Evolutionary conservation across 1,140 invertebrate species (phyloP), one percentile per base, ranked within the genome.

Genomic region (Cotesia glomerata): DNA sequence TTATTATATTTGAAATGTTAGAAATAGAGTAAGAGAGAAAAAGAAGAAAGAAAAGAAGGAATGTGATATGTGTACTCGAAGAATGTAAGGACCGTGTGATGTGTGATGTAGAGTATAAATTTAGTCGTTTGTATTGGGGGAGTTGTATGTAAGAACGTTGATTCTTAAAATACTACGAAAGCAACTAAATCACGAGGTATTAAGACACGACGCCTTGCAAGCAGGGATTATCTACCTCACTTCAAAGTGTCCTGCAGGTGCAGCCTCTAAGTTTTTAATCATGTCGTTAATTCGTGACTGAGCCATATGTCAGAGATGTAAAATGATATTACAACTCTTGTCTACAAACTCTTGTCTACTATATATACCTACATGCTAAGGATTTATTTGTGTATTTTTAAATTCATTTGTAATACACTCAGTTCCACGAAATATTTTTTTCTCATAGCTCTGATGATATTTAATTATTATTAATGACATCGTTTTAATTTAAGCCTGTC

Each of bases 181-280:
- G 84, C 84, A 82, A 86, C 85, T 86, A 86, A 86, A 86, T 86
- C 85, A 86, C 82, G 83, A 74, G 80, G 85, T 84, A 83, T 86
- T 86, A 86, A 78, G 79, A 74, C 79, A 77, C 74, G 79, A 76
- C 85, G 84, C 85, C 83, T 80, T 82, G 80, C 80, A 76, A 80
- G 81, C 79, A 79, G 82, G 84, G 84, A 86, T 86, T 86, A 86
- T 78, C 80, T 79, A 81, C 79, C 76, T 84, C 83, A 85, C 85
- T 86, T 85, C 84, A 85, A 86, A 86, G 84, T 84, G 82, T 78
- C 83, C 80, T 86, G 85, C 84, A 86, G 84, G 84, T 86, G 84
- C 84, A 84, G 80, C 72, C 65, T 78, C 80, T 80, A 76, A 76
- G 80, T 80, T 81, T 84, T 77, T 77, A 77, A 76, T 78, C 76